Conservation (phyloP, 2,888 invertebrate genomes). For the Anodontia alba region DNA sequence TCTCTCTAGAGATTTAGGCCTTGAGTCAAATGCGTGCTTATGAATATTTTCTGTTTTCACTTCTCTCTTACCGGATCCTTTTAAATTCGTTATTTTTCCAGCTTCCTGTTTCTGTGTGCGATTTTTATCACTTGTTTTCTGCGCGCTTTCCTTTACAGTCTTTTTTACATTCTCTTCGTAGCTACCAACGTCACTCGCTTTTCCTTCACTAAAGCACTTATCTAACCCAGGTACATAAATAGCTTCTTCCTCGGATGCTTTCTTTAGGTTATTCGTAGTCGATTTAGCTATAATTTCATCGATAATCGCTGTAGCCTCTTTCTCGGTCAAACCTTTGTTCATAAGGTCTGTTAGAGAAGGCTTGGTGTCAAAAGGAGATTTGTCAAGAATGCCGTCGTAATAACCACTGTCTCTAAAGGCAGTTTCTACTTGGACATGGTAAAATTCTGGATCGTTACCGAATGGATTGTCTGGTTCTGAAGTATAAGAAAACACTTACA, state of each 20-base stretch:
- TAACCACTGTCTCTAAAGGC: constrained; percentile 61
- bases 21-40: not conserved
- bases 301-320: not conserved
- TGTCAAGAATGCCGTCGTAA: constrained; percentile 49
- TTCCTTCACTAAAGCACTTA: constrained; percentile 3
- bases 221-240: constrained; percentile 17
- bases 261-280: not conserved
- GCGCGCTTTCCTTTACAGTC: not conserved
- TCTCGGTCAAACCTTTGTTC: constrained; percentile 12
- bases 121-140: not conserved
- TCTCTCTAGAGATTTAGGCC: not conserved
- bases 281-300: constrained; percentile 6
- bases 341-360: constrained; percentile 12
- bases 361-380: constrained; percentile 36
- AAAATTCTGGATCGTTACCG: constrained; percentile 57
- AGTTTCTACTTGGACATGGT: constrained; percentile 45
- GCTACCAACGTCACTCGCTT: not conserved
- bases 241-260: not conserved
- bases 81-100: too few species aligned
- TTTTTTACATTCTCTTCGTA: not conserved
- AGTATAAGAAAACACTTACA: not conserved
- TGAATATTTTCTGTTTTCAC: too few species aligned
- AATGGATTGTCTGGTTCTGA: constrained; percentile 56
- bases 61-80: too few species aligned
- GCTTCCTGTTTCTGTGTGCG: too few species aligned